Conservation (phyloP, 2,113 vertebrate species). For the Oreochromis niloticus region DNA sequence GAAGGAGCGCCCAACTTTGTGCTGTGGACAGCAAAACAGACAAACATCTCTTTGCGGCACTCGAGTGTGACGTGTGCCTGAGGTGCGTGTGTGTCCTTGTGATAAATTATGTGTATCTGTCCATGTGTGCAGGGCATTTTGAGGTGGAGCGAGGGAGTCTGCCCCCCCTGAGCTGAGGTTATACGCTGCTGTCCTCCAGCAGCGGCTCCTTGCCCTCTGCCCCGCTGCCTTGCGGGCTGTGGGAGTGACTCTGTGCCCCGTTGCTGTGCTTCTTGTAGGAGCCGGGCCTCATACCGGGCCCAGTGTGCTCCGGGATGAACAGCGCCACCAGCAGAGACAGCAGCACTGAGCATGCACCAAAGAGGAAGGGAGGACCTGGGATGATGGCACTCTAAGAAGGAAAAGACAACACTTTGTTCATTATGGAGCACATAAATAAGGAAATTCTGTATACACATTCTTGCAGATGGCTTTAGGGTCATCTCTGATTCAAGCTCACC, state of each 20-base stretch:
- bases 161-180: slow-evolving; percentile 57
- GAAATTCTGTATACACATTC: not conserved
- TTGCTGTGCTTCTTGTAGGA: slow-evolving; percentile 86
- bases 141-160: slow-evolving; percentile 4
- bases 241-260: slow-evolving; percentile 79
- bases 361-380: slow-evolving; percentile 89
- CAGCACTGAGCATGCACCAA: slow-evolving; percentile 88
- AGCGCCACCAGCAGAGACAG: slow-evolving; percentile 88
- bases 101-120: slow-evolving; percentile 24
- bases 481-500: slow-evolving; percentile 53
- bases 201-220: slow-evolving; percentile 86
- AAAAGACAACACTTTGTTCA: not conserved
- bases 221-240: slow-evolving; percentile 79
- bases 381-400: slow-evolving; percentile 83
- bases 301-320: slow-evolving; percentile 88
- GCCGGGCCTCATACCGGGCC: slow-evolving; percentile 72
- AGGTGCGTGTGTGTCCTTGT: slow-evolving; percentile 23
- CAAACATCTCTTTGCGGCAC: slow-evolving; percentile 24
- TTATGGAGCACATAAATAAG: not conserved
- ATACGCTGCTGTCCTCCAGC: slow-evolving; percentile 88
- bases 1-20: slow-evolving; percentile 36
- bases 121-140: not conserved
- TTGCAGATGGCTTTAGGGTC: not conserved
- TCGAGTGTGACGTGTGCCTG: slow-evolving; percentile 16
- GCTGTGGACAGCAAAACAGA: slow-evolving; percentile 40